Conservation (phyloP, 2,113 vertebrate species). For the Microtus montanus region DNA sequence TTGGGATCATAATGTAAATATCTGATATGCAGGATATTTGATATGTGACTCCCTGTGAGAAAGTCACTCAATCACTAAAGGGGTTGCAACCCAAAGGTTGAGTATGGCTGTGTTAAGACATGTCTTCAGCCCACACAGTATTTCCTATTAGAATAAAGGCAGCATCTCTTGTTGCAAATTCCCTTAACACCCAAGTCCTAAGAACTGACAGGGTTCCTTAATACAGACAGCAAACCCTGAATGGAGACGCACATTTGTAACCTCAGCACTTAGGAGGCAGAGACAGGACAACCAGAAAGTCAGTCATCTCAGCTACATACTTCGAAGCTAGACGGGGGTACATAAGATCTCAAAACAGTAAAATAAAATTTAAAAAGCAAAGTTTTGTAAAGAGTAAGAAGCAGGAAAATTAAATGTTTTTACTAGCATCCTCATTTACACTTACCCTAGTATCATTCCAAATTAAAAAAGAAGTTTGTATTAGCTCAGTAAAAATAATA, state of each 20-base stretch:
- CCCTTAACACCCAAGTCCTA: background rate
- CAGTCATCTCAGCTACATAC: background rate
- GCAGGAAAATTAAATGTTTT: constrained; percentile 37
- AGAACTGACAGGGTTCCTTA: background rate
- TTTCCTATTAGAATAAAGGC: constrained; percentile 8
- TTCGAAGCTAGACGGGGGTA: background rate
- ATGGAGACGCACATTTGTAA: background rate
- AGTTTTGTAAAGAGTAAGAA: constrained; percentile 26
- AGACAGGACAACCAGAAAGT: background rate
- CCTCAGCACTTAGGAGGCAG: background rate
- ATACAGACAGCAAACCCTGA: background rate
- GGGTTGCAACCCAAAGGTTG: background rate
- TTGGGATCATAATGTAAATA: background rate
- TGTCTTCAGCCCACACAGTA: background rate
- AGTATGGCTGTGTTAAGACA: background rate
- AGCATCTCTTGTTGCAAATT: background rate
- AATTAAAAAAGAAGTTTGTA: background rate
- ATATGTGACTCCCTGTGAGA: background rate
- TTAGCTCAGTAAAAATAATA: constrained; percentile 23
- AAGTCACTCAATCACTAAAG: background rate
- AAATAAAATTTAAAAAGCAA: background rate
- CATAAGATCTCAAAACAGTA: background rate
- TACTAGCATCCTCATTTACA: background rate
- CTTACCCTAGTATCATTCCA: background rate
- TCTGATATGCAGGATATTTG: background rate